Percentiles rank a stretch among this genome's conserved stretches.
Conservation (phyloP, 2,797 vertebrate genomes). For the Tamandua tetradactyla region DNA sequence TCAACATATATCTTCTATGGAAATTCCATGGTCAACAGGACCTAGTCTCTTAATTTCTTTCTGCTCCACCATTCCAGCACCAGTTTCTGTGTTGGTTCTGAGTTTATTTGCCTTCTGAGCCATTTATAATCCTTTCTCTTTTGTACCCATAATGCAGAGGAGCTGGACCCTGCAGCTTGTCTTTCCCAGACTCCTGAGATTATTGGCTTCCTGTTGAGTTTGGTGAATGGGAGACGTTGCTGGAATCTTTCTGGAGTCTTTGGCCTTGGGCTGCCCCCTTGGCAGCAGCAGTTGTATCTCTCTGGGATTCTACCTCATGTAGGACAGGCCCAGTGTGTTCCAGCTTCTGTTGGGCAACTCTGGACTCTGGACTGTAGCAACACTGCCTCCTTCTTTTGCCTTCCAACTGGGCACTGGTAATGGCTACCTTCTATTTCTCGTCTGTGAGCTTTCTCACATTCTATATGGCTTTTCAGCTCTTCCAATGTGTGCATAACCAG, state of each 20-base stretch:
- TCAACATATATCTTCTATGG: no score
- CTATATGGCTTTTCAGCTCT: neutral
- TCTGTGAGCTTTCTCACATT: neutral
- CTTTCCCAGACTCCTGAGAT: neutral
- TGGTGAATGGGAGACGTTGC: neutral
- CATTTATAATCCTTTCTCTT: neutral
- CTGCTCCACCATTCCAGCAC: neutral
- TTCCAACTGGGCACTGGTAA: neutral
- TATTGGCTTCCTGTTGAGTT: neutral
- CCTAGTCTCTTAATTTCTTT: neutral
- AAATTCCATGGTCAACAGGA: neutral
- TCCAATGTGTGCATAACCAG: neutral
- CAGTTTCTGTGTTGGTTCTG: neutral
- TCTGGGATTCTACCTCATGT: neutral
- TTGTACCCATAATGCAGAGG: neutral
- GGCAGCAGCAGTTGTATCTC: neutral
- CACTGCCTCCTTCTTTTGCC: neutral
- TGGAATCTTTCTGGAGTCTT: neutral
- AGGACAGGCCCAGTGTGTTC: no score
- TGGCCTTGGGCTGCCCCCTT: neutral
- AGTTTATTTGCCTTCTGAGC: neutral
- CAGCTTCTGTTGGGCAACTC: neutral
- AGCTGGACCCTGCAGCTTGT: neutral
- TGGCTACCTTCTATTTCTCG: neutral
- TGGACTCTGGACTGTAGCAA: neutral